phyloP scores from a whole-genome alignment of 2,888 invertebrate genomes.

The Syrphus vitripennis region DNA sequence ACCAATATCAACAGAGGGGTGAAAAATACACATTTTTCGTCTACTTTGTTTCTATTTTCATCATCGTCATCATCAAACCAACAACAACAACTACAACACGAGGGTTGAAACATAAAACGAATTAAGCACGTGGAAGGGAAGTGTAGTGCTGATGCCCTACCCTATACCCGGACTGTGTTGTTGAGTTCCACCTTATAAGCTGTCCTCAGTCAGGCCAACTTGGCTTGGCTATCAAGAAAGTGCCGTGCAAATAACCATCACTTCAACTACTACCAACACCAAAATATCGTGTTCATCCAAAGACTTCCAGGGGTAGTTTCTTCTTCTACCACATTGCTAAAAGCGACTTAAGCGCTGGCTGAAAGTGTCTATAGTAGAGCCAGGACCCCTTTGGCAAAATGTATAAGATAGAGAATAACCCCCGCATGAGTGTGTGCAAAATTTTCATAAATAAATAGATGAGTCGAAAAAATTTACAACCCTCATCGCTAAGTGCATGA shows the following conservation, averaged over 20 bases:
- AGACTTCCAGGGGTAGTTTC: constrained; percentile 49
- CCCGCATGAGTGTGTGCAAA: constrained; percentile 2
- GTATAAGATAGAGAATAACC: background rate
- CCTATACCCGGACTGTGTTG: background rate
- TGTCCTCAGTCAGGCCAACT: constrained; percentile 1
- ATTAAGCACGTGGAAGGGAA: constrained; percentile 55
- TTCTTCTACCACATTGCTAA: constrained; percentile 3
- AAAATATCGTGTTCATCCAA: background rate
- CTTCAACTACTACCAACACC: constrained; percentile 30
- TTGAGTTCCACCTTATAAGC: constrained; percentile 57
- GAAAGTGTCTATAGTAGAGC: background rate
- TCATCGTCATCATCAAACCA: constrained; percentile 32
- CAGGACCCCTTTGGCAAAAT: constrained; percentile 31
- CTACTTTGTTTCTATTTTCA: constrained; percentile 58
- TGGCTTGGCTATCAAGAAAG: constrained; percentile 30
- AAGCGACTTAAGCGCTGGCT: constrained; percentile 55
- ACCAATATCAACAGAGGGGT: constrained; percentile 45
- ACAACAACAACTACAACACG: constrained; percentile 25
- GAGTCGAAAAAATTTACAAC: constrained; percentile 41
- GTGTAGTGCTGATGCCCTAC: background rate
- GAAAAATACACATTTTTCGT: constrained; percentile 41
- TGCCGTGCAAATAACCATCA: constrained; percentile 53
- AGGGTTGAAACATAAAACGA: constrained; percentile 68
- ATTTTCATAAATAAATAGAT: constrained; percentile 62
- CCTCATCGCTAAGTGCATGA: constrained; percentile 60